Conservation (phyloP, 2,888 invertebrate genomes). For the Philereme vetulata region DNA sequence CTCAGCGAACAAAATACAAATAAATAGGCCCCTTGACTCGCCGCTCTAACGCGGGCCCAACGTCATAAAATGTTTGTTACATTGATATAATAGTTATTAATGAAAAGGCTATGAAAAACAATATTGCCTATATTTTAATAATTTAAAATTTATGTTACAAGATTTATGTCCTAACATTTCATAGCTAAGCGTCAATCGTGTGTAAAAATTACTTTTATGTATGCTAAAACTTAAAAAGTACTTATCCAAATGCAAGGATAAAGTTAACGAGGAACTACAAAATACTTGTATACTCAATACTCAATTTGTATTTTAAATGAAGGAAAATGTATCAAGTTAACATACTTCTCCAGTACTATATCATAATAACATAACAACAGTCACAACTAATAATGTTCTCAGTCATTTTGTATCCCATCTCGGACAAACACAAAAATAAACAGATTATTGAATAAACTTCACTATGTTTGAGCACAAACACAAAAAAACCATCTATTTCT, state of each 20-base stretch:
- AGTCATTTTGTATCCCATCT: constrained; percentile 23
- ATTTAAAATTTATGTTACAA: no score
- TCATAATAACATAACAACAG: constrained; percentile 24
- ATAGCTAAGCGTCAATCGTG: not conserved
- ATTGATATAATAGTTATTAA: not conserved
- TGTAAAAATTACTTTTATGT: not conserved
- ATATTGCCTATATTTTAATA: no score
- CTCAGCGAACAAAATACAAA: not conserved
- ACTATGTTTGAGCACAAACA: constrained; percentile 32
- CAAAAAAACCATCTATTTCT: constrained; percentile 18
- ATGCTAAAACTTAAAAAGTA: constrained; percentile 5
- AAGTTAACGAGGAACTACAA: constrained; percentile 8
- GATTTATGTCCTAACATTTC: no score
- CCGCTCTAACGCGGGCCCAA: no score
- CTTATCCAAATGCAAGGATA: constrained; percentile 11
- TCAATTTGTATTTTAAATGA: constrained; percentile 9
- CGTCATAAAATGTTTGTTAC: no score
- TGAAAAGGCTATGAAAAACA: no score
- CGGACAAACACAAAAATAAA: constrained; percentile 26
- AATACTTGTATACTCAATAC: constrained; percentile 1
- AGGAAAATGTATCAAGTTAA: constrained; percentile 21
- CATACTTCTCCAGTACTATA: constrained; percentile 24
- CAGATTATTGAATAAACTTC: constrained; percentile 24
- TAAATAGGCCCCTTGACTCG: no score
- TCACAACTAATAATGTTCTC: constrained; percentile 19